Conservation (phyloP, 2,113 vertebrate genomes). For the Stegostoma tigrinum region DNA sequence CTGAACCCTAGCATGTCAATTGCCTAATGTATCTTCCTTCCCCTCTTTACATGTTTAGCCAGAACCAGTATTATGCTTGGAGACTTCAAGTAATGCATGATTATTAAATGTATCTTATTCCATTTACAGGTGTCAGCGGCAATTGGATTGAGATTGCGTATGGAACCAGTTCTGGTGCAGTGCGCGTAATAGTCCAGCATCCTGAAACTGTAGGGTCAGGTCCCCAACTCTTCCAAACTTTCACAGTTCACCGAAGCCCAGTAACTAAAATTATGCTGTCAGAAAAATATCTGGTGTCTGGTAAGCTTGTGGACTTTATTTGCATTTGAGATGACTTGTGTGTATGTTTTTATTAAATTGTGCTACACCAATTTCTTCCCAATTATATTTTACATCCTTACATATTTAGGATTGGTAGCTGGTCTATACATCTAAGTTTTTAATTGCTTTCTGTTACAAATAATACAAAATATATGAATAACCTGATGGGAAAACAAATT, state of each 20-base stretch:
- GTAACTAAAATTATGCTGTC: slow-evolving; percentile 96
- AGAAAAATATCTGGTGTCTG: slow-evolving; percentile 92
- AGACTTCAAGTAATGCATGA: neutral
- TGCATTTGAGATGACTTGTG: neutral
- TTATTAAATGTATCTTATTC: neutral
- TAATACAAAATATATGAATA: neutral
- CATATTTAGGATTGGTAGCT: neutral
- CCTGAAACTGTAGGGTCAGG: slow-evolving; percentile 92
- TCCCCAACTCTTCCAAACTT: slow-evolving; percentile 94
- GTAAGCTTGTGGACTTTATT: slow-evolving; percentile 50
- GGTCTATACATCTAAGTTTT: neutral
- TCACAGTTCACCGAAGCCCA: slow-evolving; percentile 90
- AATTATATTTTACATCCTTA: neutral
- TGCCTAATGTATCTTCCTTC: neutral
- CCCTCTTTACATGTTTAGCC: neutral
- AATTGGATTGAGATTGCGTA: slow-evolving; percentile 98
- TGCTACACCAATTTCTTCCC: neutral
- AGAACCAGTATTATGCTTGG: neutral
- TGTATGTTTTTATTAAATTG: neutral
- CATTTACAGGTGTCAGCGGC: slow-evolving; percentile 77
- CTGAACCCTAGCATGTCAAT: neutral
- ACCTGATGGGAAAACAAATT: neutral
- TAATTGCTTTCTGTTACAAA: neutral
- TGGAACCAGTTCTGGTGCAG: slow-evolving; percentile 89
- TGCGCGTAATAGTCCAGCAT: slow-evolving; percentile 91